A percentile compares a stretch with the other conserved stretches of the same genome.
Conservation (phyloP, 2,797 vertebrate genomes). For the Atherinosoma microstoma region DNA sequence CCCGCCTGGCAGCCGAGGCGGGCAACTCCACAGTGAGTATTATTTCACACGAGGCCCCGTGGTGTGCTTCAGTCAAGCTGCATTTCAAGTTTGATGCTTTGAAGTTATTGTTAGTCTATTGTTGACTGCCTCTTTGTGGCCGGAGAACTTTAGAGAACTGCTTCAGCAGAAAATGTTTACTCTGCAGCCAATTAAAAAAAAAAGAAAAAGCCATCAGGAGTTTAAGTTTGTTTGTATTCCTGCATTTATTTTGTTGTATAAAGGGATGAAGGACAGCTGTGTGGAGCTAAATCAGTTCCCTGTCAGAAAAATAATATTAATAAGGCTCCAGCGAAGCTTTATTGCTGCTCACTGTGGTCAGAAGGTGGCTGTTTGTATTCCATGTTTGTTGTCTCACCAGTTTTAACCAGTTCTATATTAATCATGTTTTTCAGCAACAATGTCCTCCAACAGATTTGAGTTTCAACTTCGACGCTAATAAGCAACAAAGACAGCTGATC, state of each 20-base stretch:
- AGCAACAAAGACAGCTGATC: slow-evolving; percentile 96
- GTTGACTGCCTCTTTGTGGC: neutral
- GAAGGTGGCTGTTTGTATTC: slow-evolving; percentile 25
- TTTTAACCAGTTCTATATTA: slow-evolving; percentile 20
- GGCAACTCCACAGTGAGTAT: slow-evolving; percentile 90
- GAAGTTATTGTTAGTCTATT: slow-evolving; percentile 28
- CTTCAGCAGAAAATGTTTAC: neutral
- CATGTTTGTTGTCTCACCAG: slow-evolving; percentile 6
- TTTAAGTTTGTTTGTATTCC: neutral
- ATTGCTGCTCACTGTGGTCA: slow-evolving; percentile 38
- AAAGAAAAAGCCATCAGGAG: neutral
- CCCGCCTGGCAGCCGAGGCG: slow-evolving; percentile 93
- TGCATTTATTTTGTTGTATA: neutral
- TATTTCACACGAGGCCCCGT: slow-evolving; percentile 11
- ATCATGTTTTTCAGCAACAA: slow-evolving; percentile 85
- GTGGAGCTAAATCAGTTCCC: slow-evolving; percentile 20
- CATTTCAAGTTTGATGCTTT: slow-evolving; percentile 31
- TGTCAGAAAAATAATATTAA: slow-evolving; percentile 29
- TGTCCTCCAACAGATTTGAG: slow-evolving; percentile 90
- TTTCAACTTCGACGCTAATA: slow-evolving; percentile 96
- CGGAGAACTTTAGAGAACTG: neutral
- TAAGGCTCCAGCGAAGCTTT: slow-evolving; percentile 35
- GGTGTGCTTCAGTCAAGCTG: slow-evolving; percentile 33
- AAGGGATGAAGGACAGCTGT: slow-evolving; percentile 14
- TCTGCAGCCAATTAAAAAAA: neutral